Evolutionary conservation across 2,888 invertebrate genomes (phyloP).

Genomic region (Chloroclysta siterata): DNA sequence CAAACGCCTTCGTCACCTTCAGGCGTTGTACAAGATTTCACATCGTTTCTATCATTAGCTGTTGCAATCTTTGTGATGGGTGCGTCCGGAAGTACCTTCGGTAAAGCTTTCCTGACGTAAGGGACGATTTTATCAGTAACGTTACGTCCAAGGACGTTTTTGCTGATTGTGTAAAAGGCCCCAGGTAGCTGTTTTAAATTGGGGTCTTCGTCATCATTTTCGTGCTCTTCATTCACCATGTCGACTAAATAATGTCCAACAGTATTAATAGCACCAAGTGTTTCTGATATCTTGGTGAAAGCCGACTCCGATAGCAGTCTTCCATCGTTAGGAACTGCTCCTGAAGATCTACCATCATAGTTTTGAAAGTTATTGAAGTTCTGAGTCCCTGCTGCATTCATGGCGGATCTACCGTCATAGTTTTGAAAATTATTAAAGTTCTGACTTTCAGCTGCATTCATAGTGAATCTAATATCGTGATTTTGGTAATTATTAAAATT

Average conservation of each 20-base stretch:
- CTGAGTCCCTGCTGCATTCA: slow-evolving; percentile 20
- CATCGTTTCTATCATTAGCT: slow-evolving; percentile 79
- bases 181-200: slow-evolving; percentile 85
- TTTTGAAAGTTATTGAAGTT: slow-evolving; percentile 29
- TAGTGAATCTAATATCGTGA: slow-evolving; percentile 43
- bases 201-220: slow-evolving; percentile 73
- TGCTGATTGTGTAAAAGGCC: slow-evolving; percentile 91
- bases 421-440: slow-evolving; percentile 28
- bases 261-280: slow-evolving; percentile 92
- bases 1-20: slow-evolving; percentile 92
- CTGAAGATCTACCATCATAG: slow-evolving; percentile 37
- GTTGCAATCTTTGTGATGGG: slow-evolving; percentile 76
- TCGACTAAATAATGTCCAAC: slow-evolving; percentile 94
- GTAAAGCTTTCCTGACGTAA: slow-evolving; percentile 82
- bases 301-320: slow-evolving; percentile 86
- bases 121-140: slow-evolving; percentile 93
- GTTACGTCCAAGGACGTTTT: slow-evolving; percentile 90
- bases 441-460: slow-evolving; percentile 21
- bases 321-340: slow-evolving; percentile 67
- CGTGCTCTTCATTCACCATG: slow-evolving; percentile 85
- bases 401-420: slow-evolving; percentile 43
- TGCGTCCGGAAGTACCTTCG: slow-evolving; percentile 73
- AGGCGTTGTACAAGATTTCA: slow-evolving; percentile 91
- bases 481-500: slow-evolving; percentile 28
- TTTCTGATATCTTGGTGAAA: slow-evolving; percentile 87